Conservation (phyloP, 2,797 vertebrate genomes). For the Octomys mimax region DNA sequence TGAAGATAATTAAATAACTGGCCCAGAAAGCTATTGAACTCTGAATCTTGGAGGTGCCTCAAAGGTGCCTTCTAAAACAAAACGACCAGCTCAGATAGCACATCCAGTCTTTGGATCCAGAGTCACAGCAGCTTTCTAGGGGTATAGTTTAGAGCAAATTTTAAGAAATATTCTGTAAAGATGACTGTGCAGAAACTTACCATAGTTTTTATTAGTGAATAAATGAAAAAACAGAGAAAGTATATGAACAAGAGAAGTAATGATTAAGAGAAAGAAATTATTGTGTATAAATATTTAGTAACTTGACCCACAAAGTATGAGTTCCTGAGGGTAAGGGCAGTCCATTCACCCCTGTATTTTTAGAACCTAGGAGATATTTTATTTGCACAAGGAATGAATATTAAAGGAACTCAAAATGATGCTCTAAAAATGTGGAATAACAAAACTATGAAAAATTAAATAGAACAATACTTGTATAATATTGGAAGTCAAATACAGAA, state of each 20-base stretch:
- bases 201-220: not conserved
- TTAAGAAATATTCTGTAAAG: not conserved
- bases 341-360: not conserved
- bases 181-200: not conserved
- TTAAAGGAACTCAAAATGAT: slow-evolving; percentile 9
- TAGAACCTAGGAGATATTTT: not conserved
- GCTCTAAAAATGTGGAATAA: not conserved
- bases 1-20: not conserved
- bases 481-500: slow-evolving; percentile 32
- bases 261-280: slow-evolving; percentile 38
- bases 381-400: slow-evolving; percentile 32
- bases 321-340: not conserved
- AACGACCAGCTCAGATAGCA: not conserved
- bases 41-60: not conserved
- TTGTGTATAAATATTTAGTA: slow-evolving; percentile 22
- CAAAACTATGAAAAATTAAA: not conserved
- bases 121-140: not conserved
- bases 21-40: not conserved
- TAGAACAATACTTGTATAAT: not conserved
- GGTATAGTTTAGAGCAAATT: not conserved
- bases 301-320: not conserved
- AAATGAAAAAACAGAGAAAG: not conserved
- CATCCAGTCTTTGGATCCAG: not conserved
- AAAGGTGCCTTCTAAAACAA: not conserved
- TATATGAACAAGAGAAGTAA: not conserved